Percentiles rank a stretch among this genome's conserved stretches.
These are phyloP conservation scores for Anhinga rufa DNA, from an alignment of 2,113 vertebrate species.

Conservation along the genomic window DNA sequence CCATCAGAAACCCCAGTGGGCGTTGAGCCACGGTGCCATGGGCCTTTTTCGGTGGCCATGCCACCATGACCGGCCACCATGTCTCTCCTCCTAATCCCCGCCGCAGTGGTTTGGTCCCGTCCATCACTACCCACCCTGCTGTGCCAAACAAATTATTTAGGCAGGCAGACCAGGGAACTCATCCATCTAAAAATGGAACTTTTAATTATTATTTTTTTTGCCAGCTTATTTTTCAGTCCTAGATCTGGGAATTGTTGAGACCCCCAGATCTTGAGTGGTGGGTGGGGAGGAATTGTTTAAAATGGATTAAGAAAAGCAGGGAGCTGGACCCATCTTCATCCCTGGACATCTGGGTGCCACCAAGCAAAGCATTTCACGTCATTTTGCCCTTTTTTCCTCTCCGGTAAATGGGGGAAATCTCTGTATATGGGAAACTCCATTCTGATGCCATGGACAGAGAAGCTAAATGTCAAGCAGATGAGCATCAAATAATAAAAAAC, in stretches of 20 bases:
- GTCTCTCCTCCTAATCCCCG: not conserved
- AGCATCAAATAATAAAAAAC: not conserved
- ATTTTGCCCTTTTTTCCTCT: not conserved
- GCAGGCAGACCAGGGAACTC: not conserved
- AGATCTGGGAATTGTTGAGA: not conserved
- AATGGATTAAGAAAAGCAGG: not conserved
- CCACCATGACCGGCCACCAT: accelerated
- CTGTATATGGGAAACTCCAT: not conserved
- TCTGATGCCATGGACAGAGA: not conserved
- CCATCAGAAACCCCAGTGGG: not conserved
- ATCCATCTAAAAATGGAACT: not conserved
- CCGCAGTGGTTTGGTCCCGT: too few species aligned
- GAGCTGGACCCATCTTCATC: not conserved
- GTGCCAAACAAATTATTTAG: not conserved
- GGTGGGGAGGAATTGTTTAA: not conserved
- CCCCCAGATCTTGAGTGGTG: not conserved
- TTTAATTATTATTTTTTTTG: not conserved
- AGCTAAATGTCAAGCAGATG: not conserved
- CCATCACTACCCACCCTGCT: not conserved
- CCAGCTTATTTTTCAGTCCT: not conserved
- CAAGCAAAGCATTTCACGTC: not conserved
- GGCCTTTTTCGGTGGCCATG: not conserved
- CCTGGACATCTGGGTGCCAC: not conserved
- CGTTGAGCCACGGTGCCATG: accelerated
- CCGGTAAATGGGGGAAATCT: not conserved